Evolutionary conservation across 2,113 vertebrate species (phyloP).

Genomic region (Mellivora capensis): DNA sequence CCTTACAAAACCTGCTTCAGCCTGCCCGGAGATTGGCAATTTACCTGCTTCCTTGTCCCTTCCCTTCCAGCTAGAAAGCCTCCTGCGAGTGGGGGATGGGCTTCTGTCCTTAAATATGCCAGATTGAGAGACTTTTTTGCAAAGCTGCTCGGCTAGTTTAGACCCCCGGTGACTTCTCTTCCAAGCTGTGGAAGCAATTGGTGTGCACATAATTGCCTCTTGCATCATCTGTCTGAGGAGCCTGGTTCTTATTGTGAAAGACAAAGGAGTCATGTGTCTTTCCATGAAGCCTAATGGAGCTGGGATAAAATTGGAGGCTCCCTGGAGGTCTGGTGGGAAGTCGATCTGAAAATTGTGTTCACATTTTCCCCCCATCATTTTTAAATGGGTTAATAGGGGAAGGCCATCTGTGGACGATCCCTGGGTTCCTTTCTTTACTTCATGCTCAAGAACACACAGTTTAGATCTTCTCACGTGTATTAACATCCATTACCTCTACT

Average conservation of each 20-base stretch:
- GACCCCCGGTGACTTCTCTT: not conserved
- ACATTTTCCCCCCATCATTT: not conserved
- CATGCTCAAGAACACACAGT: not conserved
- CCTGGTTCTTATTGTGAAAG: conserved; percentile 47
- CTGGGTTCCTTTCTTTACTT: not conserved
- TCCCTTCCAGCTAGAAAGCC: not conserved
- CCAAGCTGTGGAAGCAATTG: not conserved
- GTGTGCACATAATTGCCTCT: not conserved
- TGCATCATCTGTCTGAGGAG: not conserved
- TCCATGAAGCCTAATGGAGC: not conserved
- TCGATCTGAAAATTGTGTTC: conserved; percentile 47
- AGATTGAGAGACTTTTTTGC: not conserved
- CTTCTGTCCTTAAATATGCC: not conserved
- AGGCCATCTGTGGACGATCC: not conserved
- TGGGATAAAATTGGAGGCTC: conserved; percentile 13
- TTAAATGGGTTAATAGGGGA: conserved; percentile 17
- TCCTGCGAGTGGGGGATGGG: not conserved
- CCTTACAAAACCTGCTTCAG: not conserved
- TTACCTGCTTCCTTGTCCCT: not conserved
- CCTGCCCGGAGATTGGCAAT: not conserved
- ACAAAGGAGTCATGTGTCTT: conserved; percentile 29
- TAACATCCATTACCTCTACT: not conserved
- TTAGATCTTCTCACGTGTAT: not conserved
- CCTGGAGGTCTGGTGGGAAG: not conserved
- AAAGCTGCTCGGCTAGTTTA: not conserved